Evolutionary conservation across 2,113 vertebrate species (phyloP), one percentile per base, ranked within the genome.

Genomic region (Haplochromis vanheusdeni): DNA sequence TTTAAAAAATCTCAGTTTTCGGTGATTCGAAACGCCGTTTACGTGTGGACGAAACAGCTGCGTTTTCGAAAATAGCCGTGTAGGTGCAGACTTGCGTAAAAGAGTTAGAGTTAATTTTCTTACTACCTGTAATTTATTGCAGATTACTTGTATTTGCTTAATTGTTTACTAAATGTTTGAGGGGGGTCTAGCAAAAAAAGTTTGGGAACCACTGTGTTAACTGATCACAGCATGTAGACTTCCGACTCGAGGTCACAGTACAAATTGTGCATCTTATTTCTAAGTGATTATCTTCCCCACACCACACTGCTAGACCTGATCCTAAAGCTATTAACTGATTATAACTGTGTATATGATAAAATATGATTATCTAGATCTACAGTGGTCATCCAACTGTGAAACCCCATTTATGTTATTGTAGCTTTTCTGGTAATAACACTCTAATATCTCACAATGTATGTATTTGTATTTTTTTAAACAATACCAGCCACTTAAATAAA

Each of bases 61-160:
- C 4, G 1, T 55, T 55, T 55, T 23, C 2, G 0, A 55, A 55
- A 55, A 55, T 23, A 13, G 2, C 52, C 4, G 0, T 55, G 52
- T 55, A 13, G 21, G 52, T 26, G 4, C 0, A 4, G 52, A 23
- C 52, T 11, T 13, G 52, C 2, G 2, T 55, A 55, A 55, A 55
- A 55, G 11, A 23, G 21, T 55, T 55, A 13, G 11, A 55, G 21
- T 55, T 13, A 7, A 23, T 26, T 55, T 55, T 26, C 11, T 55
- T 26, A 26, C 54, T 13, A 26, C 54, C 6, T 55, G 52, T 55
- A 0, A 55, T 55, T 55, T 55, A 14, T 7, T 26, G 21, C 11
- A 55, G 54, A 0, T 55, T 55, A 26, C 21, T 55, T 56, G 2
- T 56, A 26, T 26, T 56, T 56, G 54, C 12, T 56, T 0, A 56